Evolutionary conservation across 2,888 invertebrate species (phyloP).

Genomic region (Boloria selene): DNA sequence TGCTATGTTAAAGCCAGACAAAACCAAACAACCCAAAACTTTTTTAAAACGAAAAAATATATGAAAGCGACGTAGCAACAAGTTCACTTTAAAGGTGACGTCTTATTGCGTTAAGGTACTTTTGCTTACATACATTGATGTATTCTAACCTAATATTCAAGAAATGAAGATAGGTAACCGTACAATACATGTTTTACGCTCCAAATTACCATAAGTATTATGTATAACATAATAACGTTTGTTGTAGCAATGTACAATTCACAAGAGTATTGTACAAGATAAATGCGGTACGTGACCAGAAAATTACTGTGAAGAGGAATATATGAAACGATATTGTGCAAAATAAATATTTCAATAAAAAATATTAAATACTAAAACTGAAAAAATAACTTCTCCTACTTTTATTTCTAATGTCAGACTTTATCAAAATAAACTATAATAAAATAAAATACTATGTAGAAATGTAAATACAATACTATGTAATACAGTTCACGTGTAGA

Average conservation of each 20-base stretch:
- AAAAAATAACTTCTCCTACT: not conserved
- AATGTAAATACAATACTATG: conserved; percentile 7
- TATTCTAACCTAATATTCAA: too few relatives aligned
- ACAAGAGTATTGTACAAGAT: conserved; percentile 2
- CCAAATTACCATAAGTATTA: conserved; percentile 11
- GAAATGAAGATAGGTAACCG: not conserved
- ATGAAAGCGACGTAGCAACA: too few relatives aligned
- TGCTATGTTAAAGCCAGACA: too few relatives aligned
- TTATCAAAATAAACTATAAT: too few relatives aligned
- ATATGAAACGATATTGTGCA: not conserved
- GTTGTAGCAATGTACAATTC: conserved; percentile 3
- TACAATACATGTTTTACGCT: conserved; percentile 7
- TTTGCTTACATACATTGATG: too few relatives aligned
- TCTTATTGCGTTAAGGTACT: too few relatives aligned
- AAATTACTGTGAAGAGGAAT: conserved; percentile 8
- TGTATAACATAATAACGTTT: conserved; percentile 12
- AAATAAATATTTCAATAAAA: not conserved
- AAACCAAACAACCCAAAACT: too few relatives aligned
- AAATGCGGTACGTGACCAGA: conserved; percentile 16
- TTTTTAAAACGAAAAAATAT: too few relatives aligned
- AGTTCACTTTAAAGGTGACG: too few relatives aligned
- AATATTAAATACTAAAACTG: not conserved
- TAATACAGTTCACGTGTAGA: conserved; percentile 17
- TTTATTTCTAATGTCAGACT: not conserved
- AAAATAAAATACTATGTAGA: too few relatives aligned